phyloP scores from a whole-genome alignment of 2,888 invertebrate genomes.

The Allolobophora icterica region DNA sequence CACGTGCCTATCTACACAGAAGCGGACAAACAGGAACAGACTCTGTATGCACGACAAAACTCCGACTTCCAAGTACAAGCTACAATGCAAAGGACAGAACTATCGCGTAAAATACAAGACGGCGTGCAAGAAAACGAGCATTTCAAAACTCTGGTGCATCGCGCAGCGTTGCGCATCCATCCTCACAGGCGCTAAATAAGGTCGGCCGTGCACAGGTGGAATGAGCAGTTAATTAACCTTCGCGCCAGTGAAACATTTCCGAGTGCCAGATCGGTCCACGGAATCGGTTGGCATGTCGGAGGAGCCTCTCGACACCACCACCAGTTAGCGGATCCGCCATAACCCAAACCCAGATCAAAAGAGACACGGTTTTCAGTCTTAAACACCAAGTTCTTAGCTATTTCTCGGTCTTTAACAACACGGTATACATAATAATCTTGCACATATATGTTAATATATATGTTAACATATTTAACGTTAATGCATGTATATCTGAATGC shows the following conservation, averaged over 20 bases:
- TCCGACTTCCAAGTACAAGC: background rate
- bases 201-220: background rate
- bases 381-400: background rate
- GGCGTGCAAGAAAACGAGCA: background rate
- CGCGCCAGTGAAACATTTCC: background rate
- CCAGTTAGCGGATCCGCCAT: background rate
- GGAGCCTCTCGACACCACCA: background rate
- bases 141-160: background rate
- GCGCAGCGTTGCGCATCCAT: background rate
- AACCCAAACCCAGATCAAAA: background rate
- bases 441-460: background rate
- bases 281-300: background rate
- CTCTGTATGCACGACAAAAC: too few relatives aligned
- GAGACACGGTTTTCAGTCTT: background rate
- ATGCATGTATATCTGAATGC: background rate
- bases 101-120: background rate
- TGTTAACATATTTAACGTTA: background rate
- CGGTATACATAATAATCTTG: background rate
- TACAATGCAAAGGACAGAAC: slow-evolving; percentile 2
- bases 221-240: too few relatives aligned
- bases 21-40: background rate
- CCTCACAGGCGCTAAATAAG: background rate
- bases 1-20: background rate
- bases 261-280: background rate
- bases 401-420: background rate